These are phyloP conservation scores for Neoseiulus cucumeris DNA, from an alignment of 1,140 invertebrate genomes.

Conservation along the genomic window DNA sequence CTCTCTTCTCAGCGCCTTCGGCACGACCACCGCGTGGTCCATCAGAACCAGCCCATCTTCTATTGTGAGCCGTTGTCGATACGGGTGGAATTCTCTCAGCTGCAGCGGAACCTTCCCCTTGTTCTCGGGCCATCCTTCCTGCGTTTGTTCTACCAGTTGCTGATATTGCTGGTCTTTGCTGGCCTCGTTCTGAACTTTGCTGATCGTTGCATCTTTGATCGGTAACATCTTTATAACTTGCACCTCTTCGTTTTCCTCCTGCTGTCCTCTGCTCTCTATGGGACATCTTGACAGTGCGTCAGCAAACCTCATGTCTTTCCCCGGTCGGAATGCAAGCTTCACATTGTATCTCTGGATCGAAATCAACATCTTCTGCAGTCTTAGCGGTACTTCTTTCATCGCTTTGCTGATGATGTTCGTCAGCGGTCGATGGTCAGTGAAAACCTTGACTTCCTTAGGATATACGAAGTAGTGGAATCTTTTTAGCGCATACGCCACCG, in stretches of 20 bases:
- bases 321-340: conserved; percentile 24
- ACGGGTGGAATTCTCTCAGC: neutral
- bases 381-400: conserved; percentile 23
- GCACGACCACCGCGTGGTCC: neutral
- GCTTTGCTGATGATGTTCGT: conserved; percentile 27
- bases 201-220: neutral
- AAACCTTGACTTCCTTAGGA: conserved; percentile 28
- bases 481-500: conserved; percentile 28
- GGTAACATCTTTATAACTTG: neutral
- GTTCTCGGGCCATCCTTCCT: conserved; percentile 11
- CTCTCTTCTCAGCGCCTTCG: neutral
- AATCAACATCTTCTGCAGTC: conserved; percentile 30
- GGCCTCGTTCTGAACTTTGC: neutral
- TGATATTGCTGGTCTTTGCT: neutral
- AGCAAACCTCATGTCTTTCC: no score
- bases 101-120: neutral
- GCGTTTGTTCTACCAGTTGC: neutral
- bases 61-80: neutral
- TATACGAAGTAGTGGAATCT: conserved; percentile 29
- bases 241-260: conserved; percentile 20
- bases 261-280: conserved; percentile 18
- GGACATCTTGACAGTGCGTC: neutral
- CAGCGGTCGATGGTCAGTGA: conserved; percentile 32
- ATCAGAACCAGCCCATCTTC: neutral
- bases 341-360: conserved; percentile 28